Base-by-base conservation (phyloP, 2,113 vertebrate genomes). In the Azemiops feae region DNA sequence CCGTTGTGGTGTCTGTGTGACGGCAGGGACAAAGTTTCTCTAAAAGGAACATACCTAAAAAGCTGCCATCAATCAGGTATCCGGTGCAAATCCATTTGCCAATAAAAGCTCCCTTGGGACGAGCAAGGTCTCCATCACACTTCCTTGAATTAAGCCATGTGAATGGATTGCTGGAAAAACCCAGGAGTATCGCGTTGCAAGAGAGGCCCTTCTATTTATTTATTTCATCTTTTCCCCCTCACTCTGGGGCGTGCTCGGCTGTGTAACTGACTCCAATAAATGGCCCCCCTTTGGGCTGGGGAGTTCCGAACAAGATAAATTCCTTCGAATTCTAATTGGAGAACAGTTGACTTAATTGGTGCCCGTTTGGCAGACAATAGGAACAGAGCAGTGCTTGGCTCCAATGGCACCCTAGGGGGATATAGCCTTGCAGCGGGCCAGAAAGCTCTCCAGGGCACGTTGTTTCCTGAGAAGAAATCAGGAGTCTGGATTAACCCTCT, bases 341-440 rank as follows among this genome's bases (percentile, higher is more conserved):
- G 98, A 98, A 98, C 98, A 98, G 98, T 98, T 99, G 98, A 98
- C 98, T 99, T 99, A 99, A 99, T 99, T 99, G 99, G 98, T 98
- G 98, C 98, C 98, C 98, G 98, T 99, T 99, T 99, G 98, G 98
- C 98, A 98, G 98, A 99, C 98, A 99, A 99, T 98, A 98, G 98
- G 97, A 98, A 98, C 97, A 96, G 97, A 98, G 97, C 98, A 97
- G 98, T 98, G 98, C 98, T 98, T 98, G 98, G 98, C 97, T 97
- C 97, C 97, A 98, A 98, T 98, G 98, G 98, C 98, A 98, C 98
- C 98, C 98, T 96, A 96, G 98, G 98, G 98, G 98, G 97, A 98
- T 98, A 98, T 99, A 98, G 98, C 97, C 98, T 99, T 98, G 98
- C 98, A 98, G 98, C 98, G 98, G 98, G 98, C 98, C 98, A 96